Evolutionary conservation across 2,888 invertebrate species (phyloP), one percentile per base, ranked within the genome.

Genomic region (Crepidodera aurea): DNA sequence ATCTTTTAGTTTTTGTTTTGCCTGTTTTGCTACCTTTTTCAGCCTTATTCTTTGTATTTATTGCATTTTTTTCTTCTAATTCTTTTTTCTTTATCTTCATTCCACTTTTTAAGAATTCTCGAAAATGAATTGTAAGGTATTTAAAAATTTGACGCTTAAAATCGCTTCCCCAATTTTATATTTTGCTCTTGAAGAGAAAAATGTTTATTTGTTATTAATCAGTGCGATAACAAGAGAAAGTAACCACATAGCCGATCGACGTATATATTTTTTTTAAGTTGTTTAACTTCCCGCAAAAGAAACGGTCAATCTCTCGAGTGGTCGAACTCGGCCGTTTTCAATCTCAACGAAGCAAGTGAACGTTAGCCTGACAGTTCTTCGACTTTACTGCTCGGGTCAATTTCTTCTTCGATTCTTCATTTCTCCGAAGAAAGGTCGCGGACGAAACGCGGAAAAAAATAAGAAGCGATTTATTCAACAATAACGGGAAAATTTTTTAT

Each of bases 201-300:
- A n/a, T n/a, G n/a, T n/a, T n/a, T n/a, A n/a, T n/a, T n/a, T n/a
- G n/a, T n/a, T n/a, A n/a, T n/a, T n/a, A n/a, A n/a, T n/a, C n/a
- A n/a, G n/a, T n/a, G n/a, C n/a, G n/a, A n/a, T n/a, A 51, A 51
- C 34, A 51, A 37, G 37, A 37, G 51, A 51, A 51, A 51, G 51
- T 51, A 51, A 34, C 37, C 22, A 37, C 29, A 51, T 51, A 12
- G 1, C 6, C 15, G 27, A 12, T 25, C 3, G n/a, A n/a, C n/a
- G 22, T 19, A 6, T 15, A 8, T 3, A 22, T 44, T 44, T 44
- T 37, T 8, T 37, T 2, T 8, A n/a, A 12, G 13, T 37, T 37
- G 13, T n/a, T n/a, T n/a, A 18, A 46, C 4, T 25, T 25, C 22
- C 13, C n/a, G 18, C n/a, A 19, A 44, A 19, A 22, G 19, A 37